Base-by-base conservation (phyloP, 2,113 vertebrate species). In the Probosciger aterrimus region DNA sequence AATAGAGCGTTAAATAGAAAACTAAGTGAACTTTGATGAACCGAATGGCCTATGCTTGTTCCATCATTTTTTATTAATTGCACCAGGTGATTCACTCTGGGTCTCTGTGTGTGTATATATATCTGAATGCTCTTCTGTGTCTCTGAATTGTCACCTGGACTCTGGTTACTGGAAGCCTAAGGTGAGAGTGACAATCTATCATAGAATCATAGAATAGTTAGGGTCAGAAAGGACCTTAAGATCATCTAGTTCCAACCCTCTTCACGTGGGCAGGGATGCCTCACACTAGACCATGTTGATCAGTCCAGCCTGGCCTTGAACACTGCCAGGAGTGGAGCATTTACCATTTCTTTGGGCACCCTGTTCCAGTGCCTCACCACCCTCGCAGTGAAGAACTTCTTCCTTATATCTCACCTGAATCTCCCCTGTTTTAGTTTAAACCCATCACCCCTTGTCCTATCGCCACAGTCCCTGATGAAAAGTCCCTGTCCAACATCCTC, bases 1-100 rank as follows among this genome's bases (percentile, higher is more conserved):
- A 96, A 92, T 73, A 94, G 91, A 94, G 93, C 41, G 0, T 97
- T 93, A 91, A 94, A 96, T 92, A 89, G 95, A 87, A 96, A 96
- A 94, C 86, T 82, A 62, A 91, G 93, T 89, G 92, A 96, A 95
- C 88, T 96, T 57, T 67, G 83, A 94, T 92, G 95, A 91, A 92
- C 83, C 70, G 86, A 91, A 94, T 85, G 74, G 88, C 83, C 86
- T 86, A 30, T 71, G 60, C 60, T 90, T 89, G 90, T 87, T 89
- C 83, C 75, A 47, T 94, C 77, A 35, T 93, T 77, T 95, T 92
- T 94, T 93, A 91, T 84, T 91, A 87, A 96, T 96, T 92, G 59
- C 53, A 80, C 63, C 81, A 79, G 62, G 70, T 88, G 59, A 31
- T 43, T 93, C 41, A 35, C 57, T 86, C 55, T 84, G 33, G 31